phyloP scores from a whole-genome alignment of 2,113 vertebrate genomes.

The Alectura lathami region DNA sequence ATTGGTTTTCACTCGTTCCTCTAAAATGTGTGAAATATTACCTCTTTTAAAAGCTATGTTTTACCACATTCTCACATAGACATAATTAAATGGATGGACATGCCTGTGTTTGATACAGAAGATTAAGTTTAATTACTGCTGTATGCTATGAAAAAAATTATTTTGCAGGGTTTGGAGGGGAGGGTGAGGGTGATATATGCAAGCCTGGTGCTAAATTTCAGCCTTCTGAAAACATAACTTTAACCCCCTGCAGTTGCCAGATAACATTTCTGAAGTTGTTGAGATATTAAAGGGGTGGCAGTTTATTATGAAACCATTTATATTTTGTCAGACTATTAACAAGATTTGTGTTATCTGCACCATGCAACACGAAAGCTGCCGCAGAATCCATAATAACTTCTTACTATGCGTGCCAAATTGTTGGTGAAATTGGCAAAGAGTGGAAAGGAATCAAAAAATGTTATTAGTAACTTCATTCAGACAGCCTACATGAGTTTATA shows the following conservation, averaged over 20 bases:
- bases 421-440: not conserved
- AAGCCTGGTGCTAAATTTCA: slow-evolving; percentile 14
- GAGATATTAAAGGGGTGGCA: slow-evolving; percentile 51
- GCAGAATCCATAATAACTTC: slow-evolving; percentile 47
- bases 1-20: not conserved
- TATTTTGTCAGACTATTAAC: slow-evolving; percentile 60
- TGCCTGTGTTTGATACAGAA: not conserved
- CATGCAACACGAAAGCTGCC: slow-evolving; percentile 21
- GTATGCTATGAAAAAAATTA: not conserved
- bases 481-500: not conserved
- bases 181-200: rapidly evolving
- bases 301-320: slow-evolving; percentile 63
- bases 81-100: not conserved
- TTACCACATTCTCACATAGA: not conserved
- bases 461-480: not conserved
- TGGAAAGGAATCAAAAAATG: not conserved
- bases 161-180: not conserved
- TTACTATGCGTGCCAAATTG: slow-evolving; percentile 22
- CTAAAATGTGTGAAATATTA: not conserved
- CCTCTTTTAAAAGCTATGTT: not conserved
- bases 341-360: slow-evolving; percentile 58
- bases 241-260: slow-evolving; percentile 43
- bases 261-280: slow-evolving; percentile 62
- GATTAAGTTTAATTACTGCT: slow-evolving; percentile 35
- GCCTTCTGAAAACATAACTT: slow-evolving; percentile 1